Evolutionary conservation across 1,140 invertebrate genomes (phyloP).

Genomic region (Meloidogyne exigua): DNA sequence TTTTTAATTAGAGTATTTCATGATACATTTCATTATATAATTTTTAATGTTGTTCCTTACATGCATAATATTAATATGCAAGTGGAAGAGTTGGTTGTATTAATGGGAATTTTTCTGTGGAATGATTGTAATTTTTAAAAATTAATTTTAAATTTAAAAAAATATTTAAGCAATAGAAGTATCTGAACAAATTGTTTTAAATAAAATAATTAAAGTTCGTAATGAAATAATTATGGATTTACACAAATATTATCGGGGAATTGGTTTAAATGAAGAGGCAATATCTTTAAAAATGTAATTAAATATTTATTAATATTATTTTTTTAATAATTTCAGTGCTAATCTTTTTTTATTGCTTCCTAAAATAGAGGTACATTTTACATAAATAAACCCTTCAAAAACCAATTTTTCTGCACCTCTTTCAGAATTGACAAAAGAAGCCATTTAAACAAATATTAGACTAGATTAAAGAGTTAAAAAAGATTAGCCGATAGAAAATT

Average conservation of each 20-base stretch:
- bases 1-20: slow-evolving; percentile 48
- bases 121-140: slow-evolving; percentile 32
- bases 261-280: slow-evolving; percentile 26
- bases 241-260: slow-evolving; percentile 24
- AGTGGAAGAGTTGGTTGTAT: slow-evolving; percentile 45
- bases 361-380: slow-evolving; percentile 45
- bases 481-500: no score
- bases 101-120: slow-evolving; percentile 49
- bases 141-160: background rate
- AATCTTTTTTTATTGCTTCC: slow-evolving; percentile 48
- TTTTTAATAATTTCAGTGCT: slow-evolving; percentile 19
- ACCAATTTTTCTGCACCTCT: no score
- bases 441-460: no score
- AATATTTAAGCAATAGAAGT: slow-evolving; percentile 5
- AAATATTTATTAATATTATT: background rate
- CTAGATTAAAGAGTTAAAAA: no score
- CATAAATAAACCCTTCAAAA: no score
- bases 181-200: slow-evolving; percentile 4
- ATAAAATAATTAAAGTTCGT: slow-evolving; percentile 8
- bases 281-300: slow-evolving; percentile 32
- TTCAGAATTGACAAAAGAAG: no score
- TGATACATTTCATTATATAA: slow-evolving; percentile 44
- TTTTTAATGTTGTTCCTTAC: slow-evolving; percentile 49
- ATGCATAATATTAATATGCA: slow-evolving; percentile 45
- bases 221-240: slow-evolving; percentile 30